Evolutionary conservation across 2,888 invertebrate genomes (phyloP).

Genomic region (Nomada goodeniana): DNA sequence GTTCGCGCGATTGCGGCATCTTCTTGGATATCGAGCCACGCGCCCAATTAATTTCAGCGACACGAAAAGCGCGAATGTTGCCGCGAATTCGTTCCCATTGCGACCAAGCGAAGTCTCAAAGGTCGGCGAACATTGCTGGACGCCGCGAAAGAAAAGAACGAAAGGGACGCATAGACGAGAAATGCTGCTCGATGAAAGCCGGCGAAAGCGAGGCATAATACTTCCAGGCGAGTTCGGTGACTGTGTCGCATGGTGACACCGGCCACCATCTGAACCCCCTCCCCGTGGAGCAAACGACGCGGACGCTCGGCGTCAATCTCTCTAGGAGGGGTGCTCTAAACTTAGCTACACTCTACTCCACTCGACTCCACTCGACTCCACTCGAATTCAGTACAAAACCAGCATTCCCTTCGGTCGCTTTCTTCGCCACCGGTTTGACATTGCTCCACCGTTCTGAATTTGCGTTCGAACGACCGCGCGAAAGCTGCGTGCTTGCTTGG

Average conservation of each 20-base stretch:
- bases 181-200: conserved; percentile 41
- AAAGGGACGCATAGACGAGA: neutral
- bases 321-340: conserved; percentile 73
- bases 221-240: conserved; percentile 40
- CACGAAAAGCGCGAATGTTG: too few species aligned
- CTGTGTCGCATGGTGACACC: conserved; percentile 50
- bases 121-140: neutral
- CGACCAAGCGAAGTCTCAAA: neutral
- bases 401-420: conserved; percentile 74
- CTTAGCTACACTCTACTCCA: conserved; percentile 75
- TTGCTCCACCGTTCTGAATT: neutral
- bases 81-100: too few species aligned
- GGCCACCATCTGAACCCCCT: conserved; percentile 46
- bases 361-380: conserved; percentile 41
- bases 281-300: conserved; percentile 16
- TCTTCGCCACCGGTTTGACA: conserved; percentile 53
- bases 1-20: too few species aligned
- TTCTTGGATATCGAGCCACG: too few species aligned
- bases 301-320: conserved; percentile 42
- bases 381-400: conserved; percentile 76
- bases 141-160: neutral
- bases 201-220: conserved; percentile 45
- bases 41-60: too few species aligned
- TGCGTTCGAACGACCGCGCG: neutral
- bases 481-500: neutral